Evolutionary conservation across 2,113 vertebrate species (phyloP).

Genomic region (Xiphorhynchus elegans): DNA sequence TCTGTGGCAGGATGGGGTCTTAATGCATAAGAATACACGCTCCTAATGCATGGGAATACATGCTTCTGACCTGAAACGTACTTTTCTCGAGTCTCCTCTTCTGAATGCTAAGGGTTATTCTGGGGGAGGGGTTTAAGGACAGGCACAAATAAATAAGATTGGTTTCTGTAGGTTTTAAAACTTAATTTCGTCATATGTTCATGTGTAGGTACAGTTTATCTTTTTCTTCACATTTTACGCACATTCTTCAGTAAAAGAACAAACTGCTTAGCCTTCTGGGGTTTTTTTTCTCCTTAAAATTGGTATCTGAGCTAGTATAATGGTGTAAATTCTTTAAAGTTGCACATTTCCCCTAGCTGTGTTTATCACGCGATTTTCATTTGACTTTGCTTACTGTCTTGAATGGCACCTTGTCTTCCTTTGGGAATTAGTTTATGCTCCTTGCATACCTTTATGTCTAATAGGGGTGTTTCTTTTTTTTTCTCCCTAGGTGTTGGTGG

Average conservation of each 20-base stretch:
- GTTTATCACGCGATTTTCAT: neutral
- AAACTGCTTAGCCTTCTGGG: neutral
- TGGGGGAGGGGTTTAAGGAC: neutral
- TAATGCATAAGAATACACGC: neutral
- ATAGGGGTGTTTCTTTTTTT: constrained; percentile 2
- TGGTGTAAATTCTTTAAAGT: neutral
- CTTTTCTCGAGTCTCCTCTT: neutral
- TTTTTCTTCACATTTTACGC: neutral
- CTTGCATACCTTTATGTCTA: neutral
- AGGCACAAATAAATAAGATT: neutral
- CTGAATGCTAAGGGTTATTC: neutral
- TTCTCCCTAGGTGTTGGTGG: constrained; percentile 41
- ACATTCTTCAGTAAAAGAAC: neutral
- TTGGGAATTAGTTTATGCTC: neutral
- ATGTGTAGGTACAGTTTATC: neutral
- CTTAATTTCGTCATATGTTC: neutral
- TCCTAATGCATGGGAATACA: neutral
- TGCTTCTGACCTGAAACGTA: neutral
- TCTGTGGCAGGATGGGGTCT: neutral
- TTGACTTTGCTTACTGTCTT: neutral
- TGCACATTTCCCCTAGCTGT: neutral
- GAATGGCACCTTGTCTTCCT: neutral
- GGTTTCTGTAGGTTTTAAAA: neutral
- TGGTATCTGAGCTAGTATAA: neutral
- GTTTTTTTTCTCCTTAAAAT: neutral